phyloP scores from a whole-genome alignment of 2,113 vertebrate genomes.

The Lycocorax pyrrhopterus region DNA sequence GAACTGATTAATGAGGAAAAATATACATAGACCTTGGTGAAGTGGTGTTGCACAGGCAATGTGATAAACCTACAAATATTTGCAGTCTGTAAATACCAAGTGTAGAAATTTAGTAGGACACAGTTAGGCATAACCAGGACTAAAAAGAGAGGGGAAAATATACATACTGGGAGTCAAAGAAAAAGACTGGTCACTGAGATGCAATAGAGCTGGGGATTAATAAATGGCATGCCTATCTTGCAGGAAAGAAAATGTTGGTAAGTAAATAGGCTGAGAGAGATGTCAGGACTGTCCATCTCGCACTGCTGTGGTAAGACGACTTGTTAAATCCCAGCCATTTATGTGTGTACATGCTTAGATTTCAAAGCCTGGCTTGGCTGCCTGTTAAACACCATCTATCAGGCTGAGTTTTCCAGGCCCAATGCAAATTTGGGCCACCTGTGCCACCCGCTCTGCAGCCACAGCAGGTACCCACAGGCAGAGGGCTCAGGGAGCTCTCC shows the following conservation, averaged over 20 bases:
- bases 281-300: background rate
- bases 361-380: background rate
- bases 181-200: background rate
- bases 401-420: background rate
- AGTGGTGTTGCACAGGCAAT: background rate
- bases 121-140: background rate
- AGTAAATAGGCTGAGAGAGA: background rate
- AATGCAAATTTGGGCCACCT: rapidly evolving
- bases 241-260: background rate
- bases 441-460: background rate
- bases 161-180: background rate
- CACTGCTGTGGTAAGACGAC: background rate
- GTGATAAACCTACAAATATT: conserved; percentile 23
- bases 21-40: background rate
- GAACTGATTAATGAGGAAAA: background rate
- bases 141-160: background rate
- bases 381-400: background rate
- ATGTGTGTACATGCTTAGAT: background rate
- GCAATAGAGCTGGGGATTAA: background rate
- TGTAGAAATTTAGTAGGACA: background rate
- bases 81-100: background rate
- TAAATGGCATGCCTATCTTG: background rate
- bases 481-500: background rate
- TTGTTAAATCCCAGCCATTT: background rate
- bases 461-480: rapidly evolving